Percentiles rank a stretch among this genome's conserved stretches.
These are phyloP conservation scores for Cydia strobilella DNA, from an alignment of 1,140 invertebrate species.

Conservation along the genomic window DNA sequence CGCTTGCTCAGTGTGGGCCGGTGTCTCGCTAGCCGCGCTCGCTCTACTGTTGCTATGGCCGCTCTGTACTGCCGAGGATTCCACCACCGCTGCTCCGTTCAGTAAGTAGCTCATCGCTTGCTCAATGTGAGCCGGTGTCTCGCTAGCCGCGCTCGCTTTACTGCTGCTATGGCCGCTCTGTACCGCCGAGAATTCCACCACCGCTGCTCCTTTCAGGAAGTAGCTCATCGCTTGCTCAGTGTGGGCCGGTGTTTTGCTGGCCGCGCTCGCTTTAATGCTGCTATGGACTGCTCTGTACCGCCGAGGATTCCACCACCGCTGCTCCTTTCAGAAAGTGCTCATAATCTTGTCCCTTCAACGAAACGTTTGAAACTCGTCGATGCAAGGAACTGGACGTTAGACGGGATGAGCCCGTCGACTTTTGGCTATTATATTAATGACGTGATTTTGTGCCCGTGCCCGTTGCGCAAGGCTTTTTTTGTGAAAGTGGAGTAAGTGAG, in stretches of 20 bases:
- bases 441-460: too few species aligned
- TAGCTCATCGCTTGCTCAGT: background rate
- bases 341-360: too few species aligned
- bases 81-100: constrained; percentile 51
- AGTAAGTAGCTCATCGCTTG: constrained; percentile 41
- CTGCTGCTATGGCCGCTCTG: constrained; percentile 51
- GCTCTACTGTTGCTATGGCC: constrained; percentile 48
- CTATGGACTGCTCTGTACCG: constrained; percentile 44
- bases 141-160: constrained; percentile 33
- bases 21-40: constrained; percentile 14
- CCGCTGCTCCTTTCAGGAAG: constrained; percentile 58
- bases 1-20: background rate
- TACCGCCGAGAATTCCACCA: constrained; percentile 28
- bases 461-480: too few species aligned
- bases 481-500: too few species aligned
- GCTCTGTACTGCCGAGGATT: constrained; percentile 39
- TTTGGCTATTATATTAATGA: too few species aligned
- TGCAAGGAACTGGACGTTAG: background rate
- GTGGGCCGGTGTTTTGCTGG: constrained; percentile 47
- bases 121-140: constrained; percentile 6
- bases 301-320: constrained; percentile 38
- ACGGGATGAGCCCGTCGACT: background rate
- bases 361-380: background rate
- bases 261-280: constrained; percentile 59
- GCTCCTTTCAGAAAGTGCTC: constrained; percentile 48